A percentile compares a stretch with the other conserved stretches of the same genome.
These are phyloP conservation scores for Stomorhina lunata DNA, from an alignment of 2,888 invertebrate genomes.

Conservation along the genomic window DNA sequence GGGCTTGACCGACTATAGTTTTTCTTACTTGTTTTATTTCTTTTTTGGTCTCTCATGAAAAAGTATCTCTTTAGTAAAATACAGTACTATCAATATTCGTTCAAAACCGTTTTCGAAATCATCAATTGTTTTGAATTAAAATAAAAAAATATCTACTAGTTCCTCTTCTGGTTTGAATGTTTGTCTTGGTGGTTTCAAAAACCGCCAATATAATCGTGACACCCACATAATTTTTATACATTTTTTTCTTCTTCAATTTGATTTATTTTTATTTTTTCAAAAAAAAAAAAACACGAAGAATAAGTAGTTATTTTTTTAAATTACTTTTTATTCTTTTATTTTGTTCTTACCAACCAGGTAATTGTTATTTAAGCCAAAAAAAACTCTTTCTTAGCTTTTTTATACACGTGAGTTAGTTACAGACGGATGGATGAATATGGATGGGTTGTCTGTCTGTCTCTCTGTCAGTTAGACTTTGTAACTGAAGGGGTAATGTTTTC, in stretches of 20 bases:
- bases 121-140: background rate
- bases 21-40: too few relatives aligned
- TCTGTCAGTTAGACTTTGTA: too few relatives aligned
- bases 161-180: background rate
- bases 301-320: slow-evolving; percentile 11
- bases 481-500: background rate
- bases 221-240: slow-evolving; percentile 44
- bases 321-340: slow-evolving; percentile 3
- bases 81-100: background rate
- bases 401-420: background rate
- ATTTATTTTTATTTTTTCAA: background rate
- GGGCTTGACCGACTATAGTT: too few relatives aligned
- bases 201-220: slow-evolving; percentile 39
- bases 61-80: too few relatives aligned
- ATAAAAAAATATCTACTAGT: background rate
- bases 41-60: too few relatives aligned
- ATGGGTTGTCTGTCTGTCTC: too few relatives aligned
- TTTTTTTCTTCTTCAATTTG: background rate
- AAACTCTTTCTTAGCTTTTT: too few relatives aligned
- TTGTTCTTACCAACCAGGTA: background rate
- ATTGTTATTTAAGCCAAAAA: background rate
- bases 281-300: background rate
- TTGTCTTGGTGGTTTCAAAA: background rate
- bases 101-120: background rate
- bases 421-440: too few relatives aligned